phyloP scores from a whole-genome alignment of 1,140 invertebrate species.

The Battus philenor region DNA sequence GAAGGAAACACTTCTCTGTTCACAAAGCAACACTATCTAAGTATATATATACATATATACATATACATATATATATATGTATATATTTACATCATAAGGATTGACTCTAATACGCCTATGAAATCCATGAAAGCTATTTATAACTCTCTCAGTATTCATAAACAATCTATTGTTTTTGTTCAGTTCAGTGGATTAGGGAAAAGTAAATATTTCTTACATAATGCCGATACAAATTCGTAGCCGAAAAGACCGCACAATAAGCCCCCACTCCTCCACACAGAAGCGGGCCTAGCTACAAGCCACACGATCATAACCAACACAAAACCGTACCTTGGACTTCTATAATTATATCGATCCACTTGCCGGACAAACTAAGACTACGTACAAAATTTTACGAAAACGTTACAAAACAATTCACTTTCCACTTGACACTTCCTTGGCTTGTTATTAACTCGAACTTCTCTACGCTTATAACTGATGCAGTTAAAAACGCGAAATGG shows the following conservation, averaged over 20 bases:
- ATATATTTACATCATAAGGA: too few relatives aligned
- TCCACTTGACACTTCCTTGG: neutral
- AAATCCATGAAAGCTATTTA: too few relatives aligned
- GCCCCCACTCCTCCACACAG: slow-evolving; percentile 47
- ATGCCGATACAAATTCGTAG: too few relatives aligned
- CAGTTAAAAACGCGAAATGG: slow-evolving; percentile 61
- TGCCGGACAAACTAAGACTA: slow-evolving; percentile 55
- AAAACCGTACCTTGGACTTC: slow-evolving; percentile 49
- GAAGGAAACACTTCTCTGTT: too few relatives aligned
- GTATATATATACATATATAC: too few relatives aligned
- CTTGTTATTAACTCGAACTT: slow-evolving; percentile 18
- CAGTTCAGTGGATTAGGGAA: too few relatives aligned
- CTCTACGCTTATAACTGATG: slow-evolving; percentile 58
- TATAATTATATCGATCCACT: slow-evolving; percentile 47
- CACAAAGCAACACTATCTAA: too few relatives aligned
- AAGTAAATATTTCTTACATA: too few relatives aligned
- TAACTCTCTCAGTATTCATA: too few relatives aligned
- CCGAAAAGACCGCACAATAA: slow-evolving; percentile 12
- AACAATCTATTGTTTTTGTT: too few relatives aligned
- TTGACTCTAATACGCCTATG: too few relatives aligned
- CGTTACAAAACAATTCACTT: slow-evolving; percentile 3
- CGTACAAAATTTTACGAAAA: slow-evolving; percentile 30
- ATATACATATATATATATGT: too few relatives aligned
- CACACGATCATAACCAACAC: slow-evolving; percentile 68
- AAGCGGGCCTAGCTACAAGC: slow-evolving; percentile 64